Evolutionary conservation across 2,113 vertebrate species (phyloP).

Genomic region (Hippocampus abdominalis): DNA sequence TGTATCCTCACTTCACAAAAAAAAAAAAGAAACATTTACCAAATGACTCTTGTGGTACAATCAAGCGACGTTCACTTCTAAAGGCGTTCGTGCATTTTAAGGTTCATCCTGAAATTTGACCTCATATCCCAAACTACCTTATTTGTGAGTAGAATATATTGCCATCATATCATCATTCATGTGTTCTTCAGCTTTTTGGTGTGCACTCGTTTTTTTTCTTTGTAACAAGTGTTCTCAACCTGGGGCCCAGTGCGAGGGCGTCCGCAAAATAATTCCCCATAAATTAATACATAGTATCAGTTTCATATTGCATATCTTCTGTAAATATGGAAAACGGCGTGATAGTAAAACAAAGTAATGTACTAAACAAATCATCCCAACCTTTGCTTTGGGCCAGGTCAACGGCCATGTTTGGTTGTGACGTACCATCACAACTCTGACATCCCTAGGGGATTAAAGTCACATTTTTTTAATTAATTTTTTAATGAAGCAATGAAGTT

Average conservation of each 20-base stretch:
- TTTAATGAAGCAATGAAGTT: too few relatives aligned
- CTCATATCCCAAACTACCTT: not conserved
- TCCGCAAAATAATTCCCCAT: not conserved
- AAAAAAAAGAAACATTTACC: too few relatives aligned
- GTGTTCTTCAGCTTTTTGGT: slow-evolving; percentile 58
- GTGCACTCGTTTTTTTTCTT: slow-evolving; percentile 53
- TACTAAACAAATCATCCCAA: not conserved
- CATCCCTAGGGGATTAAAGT: not conserved
- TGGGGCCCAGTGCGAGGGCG: not conserved
- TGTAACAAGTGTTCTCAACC: slow-evolving; percentile 11
- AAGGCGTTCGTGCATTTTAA: not conserved
- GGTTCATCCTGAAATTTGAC: not conserved
- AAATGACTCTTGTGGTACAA: not conserved
- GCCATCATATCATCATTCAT: slow-evolving; percentile 12
- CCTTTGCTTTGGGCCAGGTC: not conserved
- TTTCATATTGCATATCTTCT: not conserved
- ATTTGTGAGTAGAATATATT: not conserved
- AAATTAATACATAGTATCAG: not conserved
- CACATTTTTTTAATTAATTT: not conserved
- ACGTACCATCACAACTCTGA: too few relatives aligned
- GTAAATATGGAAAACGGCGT: not conserved
- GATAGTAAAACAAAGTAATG: not conserved
- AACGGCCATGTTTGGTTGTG: not conserved
- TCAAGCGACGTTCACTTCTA: not conserved
- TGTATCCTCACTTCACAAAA: too few relatives aligned